Evolutionary conservation across 2,113 vertebrate species (phyloP), one percentile per base, ranked within the genome.

Genomic region (Phycodurus eques): DNA sequence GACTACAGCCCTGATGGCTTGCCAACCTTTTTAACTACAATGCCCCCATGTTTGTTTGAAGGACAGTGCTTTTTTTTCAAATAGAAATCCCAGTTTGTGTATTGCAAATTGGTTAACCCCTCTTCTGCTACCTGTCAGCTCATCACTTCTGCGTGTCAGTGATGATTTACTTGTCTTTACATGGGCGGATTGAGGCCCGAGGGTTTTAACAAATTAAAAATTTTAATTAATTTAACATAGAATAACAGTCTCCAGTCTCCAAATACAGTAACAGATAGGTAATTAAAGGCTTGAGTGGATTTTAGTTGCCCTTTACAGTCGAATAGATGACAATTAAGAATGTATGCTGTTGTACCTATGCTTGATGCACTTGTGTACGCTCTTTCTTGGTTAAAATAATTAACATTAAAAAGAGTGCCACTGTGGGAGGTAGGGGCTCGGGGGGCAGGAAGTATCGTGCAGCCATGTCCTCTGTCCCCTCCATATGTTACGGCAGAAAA

Each of bases 401-500:
- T 78, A 68, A 77, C 59, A 15, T 27, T 0, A 5, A 76, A 63
- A 64, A 15, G 12, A 68, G 43, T 27, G 67, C 56, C 31, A 19
- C 1, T 56, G 67, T 67, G 62, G 5, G 17, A 15, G 39, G 33
- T 46, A 22, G 57, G 77, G n/a, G n/a, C n/a, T n/a, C 69, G 61
- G 4, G 17, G 19, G 39, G 33, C 51, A 22, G 57, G 77, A 49
- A 27, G 63, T 63, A 63, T 39, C 39, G 44, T 57, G 67, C 59
- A 20, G 57, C 69, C 49, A 42, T 39, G 67, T 13, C 44, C 56
- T 65, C 81, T 22, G 44, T 43, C 51, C 39, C 73, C 60, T 75
- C 75, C 83, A 83, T 78, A 85, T 88, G 84, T 75, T 59, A 15
- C 12, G 70, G 75, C 67, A 79, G 72, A 77, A 74, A 83, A 75